Evolutionary conservation across 2,888 invertebrate genomes (phyloP).

Genomic region (Cylloceria caligata): DNA sequence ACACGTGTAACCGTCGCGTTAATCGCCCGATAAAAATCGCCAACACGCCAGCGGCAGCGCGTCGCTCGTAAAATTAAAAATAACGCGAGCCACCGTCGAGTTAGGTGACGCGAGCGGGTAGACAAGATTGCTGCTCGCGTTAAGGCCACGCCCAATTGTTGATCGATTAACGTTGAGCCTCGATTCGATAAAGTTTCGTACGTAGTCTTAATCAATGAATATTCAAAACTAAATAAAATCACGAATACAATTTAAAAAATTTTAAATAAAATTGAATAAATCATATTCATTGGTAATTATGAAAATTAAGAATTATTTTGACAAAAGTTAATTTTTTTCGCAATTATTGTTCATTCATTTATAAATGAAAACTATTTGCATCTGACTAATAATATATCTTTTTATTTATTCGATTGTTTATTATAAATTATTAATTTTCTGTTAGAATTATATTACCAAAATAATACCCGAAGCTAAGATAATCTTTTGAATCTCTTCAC

Average conservation of each 20-base stretch:
- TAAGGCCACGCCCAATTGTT: constrained; percentile 44
- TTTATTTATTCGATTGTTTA: background rate
- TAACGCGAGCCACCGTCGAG: constrained; percentile 63
- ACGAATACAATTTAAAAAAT: too few species aligned
- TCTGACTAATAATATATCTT: background rate
- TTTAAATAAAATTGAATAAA: too few species aligned
- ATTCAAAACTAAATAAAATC: background rate
- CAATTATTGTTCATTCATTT: too few species aligned
- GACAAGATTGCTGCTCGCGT: constrained; percentile 17
- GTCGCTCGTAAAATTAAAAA: constrained; percentile 73
- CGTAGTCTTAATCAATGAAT: background rate
- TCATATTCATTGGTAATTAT: too few species aligned
- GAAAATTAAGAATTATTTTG: background rate
- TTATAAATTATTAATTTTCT: background rate
- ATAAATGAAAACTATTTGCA: too few species aligned
- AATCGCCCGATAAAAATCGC: constrained; percentile 85
- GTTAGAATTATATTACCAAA: background rate
- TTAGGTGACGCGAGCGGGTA: constrained; percentile 45
- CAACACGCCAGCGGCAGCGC: constrained; percentile 79
- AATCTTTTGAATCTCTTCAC: constrained; percentile 46
- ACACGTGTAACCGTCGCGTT: constrained; percentile 83
- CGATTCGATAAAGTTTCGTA: constrained; percentile 18
- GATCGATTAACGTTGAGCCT: constrained; percentile 47
- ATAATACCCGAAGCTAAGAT: constrained; percentile 5
- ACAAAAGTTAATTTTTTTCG: too few species aligned